Evolutionary conservation across 35 echinoderm and acorn worm species (phyloP), one percentile per base, ranked within the genome.

Genomic region (Lytechinus pictus): DNA sequence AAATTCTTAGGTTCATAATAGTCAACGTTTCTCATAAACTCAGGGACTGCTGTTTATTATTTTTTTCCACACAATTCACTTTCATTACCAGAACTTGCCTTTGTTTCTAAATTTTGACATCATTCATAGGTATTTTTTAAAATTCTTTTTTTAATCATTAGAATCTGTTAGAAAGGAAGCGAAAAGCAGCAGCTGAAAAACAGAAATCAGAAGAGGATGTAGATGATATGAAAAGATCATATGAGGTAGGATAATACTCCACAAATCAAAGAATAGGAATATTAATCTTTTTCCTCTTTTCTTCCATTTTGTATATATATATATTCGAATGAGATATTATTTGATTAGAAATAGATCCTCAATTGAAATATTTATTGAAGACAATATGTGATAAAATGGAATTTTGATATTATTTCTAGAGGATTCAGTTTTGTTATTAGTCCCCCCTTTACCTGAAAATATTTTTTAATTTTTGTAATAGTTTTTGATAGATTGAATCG

Each of bases 151-250:
- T 79, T 79, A 79, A 24, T 44, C 33, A 44, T 44, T 53, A 99
- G 98, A 96, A 96, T 96, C 87, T 97, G n/a, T 86, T 94, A 10
- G 98, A 99, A 27, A 96, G 97, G 95, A 97, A 97, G 79, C 96
- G 94, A 57, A 99, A 97, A 95, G 97, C 97, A 44, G 95, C 94
- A 56, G 57, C 54, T 52, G 98, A 99, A 52, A 99, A 99, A 89
- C 97, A 97, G 94, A 97, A 94, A 92, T 90, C 96, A 33, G 97
- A 97, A 10, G 97, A 99, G 86, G 98, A 99, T 87, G 94, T 99
- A 89, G 98, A 99, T 86, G 98, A 99, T 72, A 27, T 99, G 24
- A 99, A 99, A 95, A 97, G 95, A 89, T 93, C 95, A 27, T 97
- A 96, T 97, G 98, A 99, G 98, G 98, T 99, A 13, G 90, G 94